Evolutionary conservation across 2,888 invertebrate species (phyloP).

Genomic region (Mythimna albipuncta): DNA sequence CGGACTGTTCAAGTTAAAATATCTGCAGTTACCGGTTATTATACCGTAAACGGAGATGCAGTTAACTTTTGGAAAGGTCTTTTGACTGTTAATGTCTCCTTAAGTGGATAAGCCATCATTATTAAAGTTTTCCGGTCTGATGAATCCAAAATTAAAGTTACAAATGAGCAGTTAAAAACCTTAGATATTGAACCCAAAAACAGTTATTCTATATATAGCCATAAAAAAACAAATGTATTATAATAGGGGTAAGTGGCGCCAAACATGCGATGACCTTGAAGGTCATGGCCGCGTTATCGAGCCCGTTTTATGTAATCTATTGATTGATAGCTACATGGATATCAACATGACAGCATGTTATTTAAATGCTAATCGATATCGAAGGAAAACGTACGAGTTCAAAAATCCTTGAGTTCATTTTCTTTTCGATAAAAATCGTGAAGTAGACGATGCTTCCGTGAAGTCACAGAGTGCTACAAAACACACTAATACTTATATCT

Average conservation of each 20-base stretch:
- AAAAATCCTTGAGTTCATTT: neutral
- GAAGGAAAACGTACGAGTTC: neutral
- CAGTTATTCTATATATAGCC: neutral
- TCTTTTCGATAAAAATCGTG: conserved; percentile 1
- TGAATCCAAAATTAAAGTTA: conserved; percentile 32
- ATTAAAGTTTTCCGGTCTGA: conserved; percentile 20
- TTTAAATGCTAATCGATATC: conserved; percentile 30
- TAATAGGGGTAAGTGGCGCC: neutral
- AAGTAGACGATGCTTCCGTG: neutral
- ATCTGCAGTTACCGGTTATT: conserved; percentile 40
- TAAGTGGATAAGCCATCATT: conserved; percentile 15
- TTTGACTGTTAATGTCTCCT: conserved; percentile 24
- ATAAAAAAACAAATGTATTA: conserved; percentile 19
- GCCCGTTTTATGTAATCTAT: conserved; percentile 32
- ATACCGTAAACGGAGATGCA: conserved; percentile 33
- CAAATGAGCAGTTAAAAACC: conserved; percentile 7
- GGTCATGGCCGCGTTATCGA: conserved; percentile 55
- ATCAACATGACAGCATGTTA: conserved; percentile 7
- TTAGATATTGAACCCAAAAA: neutral
- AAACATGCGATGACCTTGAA: conserved; percentile 48
- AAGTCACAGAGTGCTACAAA: neutral
- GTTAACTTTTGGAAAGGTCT: conserved; percentile 35
- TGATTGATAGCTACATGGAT: conserved; percentile 30
- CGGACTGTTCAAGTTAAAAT: conserved; percentile 22
- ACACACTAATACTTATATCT: neutral